These are phyloP conservation scores for Idaea straminata DNA, from an alignment of 2,888 invertebrate species.

Conservation along the genomic window DNA sequence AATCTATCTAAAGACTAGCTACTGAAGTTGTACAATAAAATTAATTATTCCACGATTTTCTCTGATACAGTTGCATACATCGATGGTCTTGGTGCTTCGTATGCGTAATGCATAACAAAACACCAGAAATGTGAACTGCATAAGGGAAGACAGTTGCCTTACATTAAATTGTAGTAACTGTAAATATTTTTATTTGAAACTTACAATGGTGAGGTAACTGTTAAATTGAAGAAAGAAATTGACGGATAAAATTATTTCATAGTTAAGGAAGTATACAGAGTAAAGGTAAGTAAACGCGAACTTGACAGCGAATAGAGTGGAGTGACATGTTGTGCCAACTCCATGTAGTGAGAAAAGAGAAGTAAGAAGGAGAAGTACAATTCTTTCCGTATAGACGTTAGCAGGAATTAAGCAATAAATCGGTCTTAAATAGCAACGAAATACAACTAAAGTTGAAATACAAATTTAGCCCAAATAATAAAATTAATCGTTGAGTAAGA, in stretches of 20 bases:
- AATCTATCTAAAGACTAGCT: conserved; percentile 3
- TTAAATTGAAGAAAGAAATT: not conserved
- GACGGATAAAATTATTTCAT: too few relatives aligned
- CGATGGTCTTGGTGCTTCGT: conserved; percentile 45
- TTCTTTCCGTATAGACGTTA: too few relatives aligned
- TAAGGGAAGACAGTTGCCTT: conserved; percentile 38
- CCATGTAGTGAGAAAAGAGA: too few relatives aligned
- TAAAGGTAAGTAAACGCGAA: too few relatives aligned
- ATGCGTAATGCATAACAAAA: conserved; percentile 37
- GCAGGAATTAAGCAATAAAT: too few relatives aligned
- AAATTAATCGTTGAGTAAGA: not conserved
- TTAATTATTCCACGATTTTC: conserved; percentile 56
- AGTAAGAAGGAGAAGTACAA: too few relatives aligned
- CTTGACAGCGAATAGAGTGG: too few relatives aligned
- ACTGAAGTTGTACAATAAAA: conserved; percentile 38
- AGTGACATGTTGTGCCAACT: too few relatives aligned
- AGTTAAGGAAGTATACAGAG: too few relatives aligned
- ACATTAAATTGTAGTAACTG: conserved; percentile 18
- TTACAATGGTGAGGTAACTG: not conserved
- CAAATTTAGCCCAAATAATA: too few relatives aligned
- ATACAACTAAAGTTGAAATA: too few relatives aligned
- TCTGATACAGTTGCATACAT: conserved; percentile 51
- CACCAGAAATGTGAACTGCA: conserved; percentile 43
- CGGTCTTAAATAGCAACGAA: too few relatives aligned
- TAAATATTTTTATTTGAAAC: not conserved